Evolutionary conservation across 2,113 vertebrate genomes (phyloP).

Genomic region (Eonycteris spelaea): DNA sequence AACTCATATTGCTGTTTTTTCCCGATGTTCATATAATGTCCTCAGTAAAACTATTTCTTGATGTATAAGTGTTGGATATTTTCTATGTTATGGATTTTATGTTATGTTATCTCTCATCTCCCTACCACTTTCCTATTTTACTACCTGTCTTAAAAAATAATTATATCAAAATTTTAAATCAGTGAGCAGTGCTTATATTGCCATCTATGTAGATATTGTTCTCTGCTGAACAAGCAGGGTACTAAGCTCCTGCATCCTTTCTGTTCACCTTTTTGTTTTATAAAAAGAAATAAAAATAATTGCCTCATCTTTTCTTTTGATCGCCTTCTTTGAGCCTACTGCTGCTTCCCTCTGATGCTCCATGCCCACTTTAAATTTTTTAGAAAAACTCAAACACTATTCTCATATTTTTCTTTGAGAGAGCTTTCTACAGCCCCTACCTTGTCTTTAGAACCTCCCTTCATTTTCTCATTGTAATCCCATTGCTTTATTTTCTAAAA

Average conservation of each 20-base stretch:
- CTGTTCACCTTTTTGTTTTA: background rate
- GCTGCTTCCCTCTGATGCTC: accelerated
- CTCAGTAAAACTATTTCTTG: background rate
- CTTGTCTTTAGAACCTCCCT: background rate
- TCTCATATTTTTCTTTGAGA: too few species aligned
- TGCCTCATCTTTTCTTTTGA: background rate
- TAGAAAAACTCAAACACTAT: background rate
- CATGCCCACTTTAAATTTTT: background rate
- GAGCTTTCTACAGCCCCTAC: background rate
- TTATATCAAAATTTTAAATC: background rate
- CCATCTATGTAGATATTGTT: background rate
- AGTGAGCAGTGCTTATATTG: background rate
- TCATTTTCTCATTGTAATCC: background rate
- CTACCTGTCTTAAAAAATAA: background rate
- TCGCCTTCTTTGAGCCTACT: background rate
- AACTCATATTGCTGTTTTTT: background rate
- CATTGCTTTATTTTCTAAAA: background rate
- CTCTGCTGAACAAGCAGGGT: background rate
- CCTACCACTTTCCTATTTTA: background rate
- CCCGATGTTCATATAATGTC: background rate
- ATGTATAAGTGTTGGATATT: background rate
- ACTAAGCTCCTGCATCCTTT: background rate
- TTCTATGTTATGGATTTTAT: background rate
- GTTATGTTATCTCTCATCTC: background rate
- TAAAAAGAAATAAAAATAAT: background rate